These are phyloP conservation scores for Drosophila triauraria DNA, from an alignment of 1,140 invertebrate genomes.

Conservation along the genomic window DNA sequence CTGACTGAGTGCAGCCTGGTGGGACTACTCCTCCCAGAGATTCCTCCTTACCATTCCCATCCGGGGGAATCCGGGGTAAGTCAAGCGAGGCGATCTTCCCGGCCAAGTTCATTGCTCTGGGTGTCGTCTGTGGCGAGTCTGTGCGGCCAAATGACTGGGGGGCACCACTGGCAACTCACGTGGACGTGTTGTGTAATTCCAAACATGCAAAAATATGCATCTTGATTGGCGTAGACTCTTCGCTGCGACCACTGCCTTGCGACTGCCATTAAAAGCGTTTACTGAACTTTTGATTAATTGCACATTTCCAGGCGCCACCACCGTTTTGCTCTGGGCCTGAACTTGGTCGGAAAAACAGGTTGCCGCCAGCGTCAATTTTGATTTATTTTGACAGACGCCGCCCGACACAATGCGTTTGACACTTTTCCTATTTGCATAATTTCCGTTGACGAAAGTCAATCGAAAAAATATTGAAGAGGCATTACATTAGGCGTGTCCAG, in stretches of 20 bases:
- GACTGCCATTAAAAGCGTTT: constrained; percentile 44
- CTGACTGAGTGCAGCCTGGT: constrained; percentile 37
- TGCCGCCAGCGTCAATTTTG: constrained; percentile 32
- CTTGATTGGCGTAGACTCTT: constrained; percentile 64
- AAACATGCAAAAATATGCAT: constrained; percentile 72
- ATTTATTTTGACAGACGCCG: constrained; percentile 50
- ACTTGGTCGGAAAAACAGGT: constrained; percentile 59
- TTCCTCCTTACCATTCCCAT: constrained; percentile 34
- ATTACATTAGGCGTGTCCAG: not conserved
- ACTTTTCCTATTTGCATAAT: constrained; percentile 68
- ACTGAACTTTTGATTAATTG: constrained; percentile 73
- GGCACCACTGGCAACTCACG: constrained; percentile 46
- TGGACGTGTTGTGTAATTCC: constrained; percentile 68
- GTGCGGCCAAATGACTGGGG: constrained; percentile 10
- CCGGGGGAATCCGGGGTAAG: constrained; percentile 45
- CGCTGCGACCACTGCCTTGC: constrained; percentile 5
- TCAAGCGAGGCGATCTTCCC: constrained; percentile 72
- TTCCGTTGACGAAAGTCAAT: constrained; percentile 15
- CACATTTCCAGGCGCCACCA: constrained; percentile 54
- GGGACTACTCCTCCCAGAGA: constrained; percentile 4
- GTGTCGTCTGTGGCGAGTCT: constrained; percentile 55
- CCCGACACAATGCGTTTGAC: constrained; percentile 55
- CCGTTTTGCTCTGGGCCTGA: constrained; percentile 23
- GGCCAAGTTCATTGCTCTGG: constrained; percentile 74
- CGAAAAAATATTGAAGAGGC: constrained; percentile 2